phyloP scores from a whole-genome alignment of 37 sponge, comb jelly and placozoan species.

The Theonella swinhoei region DNA sequence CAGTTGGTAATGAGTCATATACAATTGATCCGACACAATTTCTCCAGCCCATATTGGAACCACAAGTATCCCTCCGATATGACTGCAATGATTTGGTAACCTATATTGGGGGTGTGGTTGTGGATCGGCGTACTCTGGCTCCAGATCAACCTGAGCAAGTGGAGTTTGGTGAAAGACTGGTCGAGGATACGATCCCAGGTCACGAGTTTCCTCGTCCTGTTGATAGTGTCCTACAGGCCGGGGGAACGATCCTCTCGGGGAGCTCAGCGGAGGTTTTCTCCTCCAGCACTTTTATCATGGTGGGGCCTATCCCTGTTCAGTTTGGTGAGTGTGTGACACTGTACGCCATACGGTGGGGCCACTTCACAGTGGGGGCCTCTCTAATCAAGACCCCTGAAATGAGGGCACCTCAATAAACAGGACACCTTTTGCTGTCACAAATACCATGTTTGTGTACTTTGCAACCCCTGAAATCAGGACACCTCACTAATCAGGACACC shows the following conservation, averaged over 20 bases:
- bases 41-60: conserved; percentile 51
- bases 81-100: conserved; percentile 71
- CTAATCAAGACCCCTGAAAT: too few relatives aligned
- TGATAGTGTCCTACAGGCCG: conserved; percentile 32
- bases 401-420: too few relatives aligned
- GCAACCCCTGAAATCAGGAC: too few relatives aligned
- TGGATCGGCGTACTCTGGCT: conserved; percentile 35
- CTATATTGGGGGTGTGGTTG: conserved; percentile 58
- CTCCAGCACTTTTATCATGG: conserved; percentile 53
- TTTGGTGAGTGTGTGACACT: conserved; percentile 81
- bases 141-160: not conserved
- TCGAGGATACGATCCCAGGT: conserved; percentile 46
- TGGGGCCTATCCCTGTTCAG: conserved; percentile 63
- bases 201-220: conserved; percentile 77
- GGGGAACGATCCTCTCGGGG: not conserved
- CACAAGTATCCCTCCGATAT: conserved; percentile 33
- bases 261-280: not conserved
- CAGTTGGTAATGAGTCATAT: conserved; percentile 2
- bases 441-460: too few relatives aligned
- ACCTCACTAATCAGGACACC: too few relatives aligned
- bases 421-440: too few relatives aligned
- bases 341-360: too few relatives aligned
- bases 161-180: conserved; percentile 55
- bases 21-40: conserved; percentile 74
- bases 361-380: too few relatives aligned